Evolutionary conservation across 2,888 invertebrate species (phyloP).

Genomic region (Chaetogeoica ovagalla): DNA sequence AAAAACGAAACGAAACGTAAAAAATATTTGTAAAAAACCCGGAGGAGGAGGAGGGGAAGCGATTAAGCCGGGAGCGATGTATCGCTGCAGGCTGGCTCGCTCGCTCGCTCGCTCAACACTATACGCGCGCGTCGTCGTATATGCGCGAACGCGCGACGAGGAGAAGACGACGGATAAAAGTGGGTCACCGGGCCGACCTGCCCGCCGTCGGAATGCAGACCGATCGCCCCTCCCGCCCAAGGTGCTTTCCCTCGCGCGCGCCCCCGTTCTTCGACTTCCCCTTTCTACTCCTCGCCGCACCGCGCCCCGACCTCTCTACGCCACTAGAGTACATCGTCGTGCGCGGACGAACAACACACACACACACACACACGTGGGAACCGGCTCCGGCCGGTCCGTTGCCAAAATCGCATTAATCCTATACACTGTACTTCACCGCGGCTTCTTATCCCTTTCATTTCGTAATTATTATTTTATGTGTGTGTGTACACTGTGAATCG

Average conservation of each 20-base stretch:
- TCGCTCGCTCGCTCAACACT: no score
- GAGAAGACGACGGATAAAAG: conserved; percentile 31
- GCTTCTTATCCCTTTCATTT: conserved; percentile 43
- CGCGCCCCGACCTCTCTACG: not conserved
- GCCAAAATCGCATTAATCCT: conserved; percentile 38
- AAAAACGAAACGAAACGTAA: no score
- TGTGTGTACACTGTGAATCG: not conserved
- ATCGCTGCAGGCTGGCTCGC: no score
- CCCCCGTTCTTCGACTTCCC: not conserved
- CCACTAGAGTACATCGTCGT: not conserved
- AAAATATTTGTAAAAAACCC: no score
- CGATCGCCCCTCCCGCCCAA: conserved; percentile 44
- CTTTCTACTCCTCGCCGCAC: no score
- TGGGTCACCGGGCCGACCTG: conserved; percentile 50
- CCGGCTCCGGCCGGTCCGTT: conserved; percentile 12
- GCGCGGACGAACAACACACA: not conserved
- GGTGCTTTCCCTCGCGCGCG: conserved; percentile 45
- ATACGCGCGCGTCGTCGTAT: not conserved
- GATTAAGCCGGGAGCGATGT: no score
- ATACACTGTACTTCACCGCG: not conserved
- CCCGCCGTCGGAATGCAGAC: conserved; percentile 48
- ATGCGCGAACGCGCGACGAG: conserved; percentile 6
- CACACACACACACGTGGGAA: conserved; percentile 30
- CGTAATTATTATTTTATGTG: no score
- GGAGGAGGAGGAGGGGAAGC: no score